Percentiles rank a stretch among this genome's conserved stretches.
Conservation (phyloP, 2,797 vertebrate genomes). For the Mergus octosetaceus region DNA sequence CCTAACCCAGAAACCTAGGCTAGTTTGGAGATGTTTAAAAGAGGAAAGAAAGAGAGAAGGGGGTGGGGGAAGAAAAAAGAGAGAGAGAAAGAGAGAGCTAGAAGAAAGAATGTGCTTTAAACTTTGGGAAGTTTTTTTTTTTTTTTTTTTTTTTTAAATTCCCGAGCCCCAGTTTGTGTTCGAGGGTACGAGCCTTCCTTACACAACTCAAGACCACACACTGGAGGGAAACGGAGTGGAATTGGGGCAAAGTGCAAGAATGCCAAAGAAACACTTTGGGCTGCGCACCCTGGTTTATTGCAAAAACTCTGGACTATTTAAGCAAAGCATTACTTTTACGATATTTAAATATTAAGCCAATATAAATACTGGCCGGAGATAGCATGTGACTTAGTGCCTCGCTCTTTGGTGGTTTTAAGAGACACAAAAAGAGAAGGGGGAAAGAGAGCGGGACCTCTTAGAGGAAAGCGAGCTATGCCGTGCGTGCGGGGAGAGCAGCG, state of each 20-base stretch:
- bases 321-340: conserved; percentile 59
- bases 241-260: conserved; percentile 75
- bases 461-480: background rate
- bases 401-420: background rate
- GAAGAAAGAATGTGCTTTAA: background rate
- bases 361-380: conserved; percentile 51
- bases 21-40: background rate
- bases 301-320: conserved; percentile 52
- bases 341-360: conserved; percentile 66
- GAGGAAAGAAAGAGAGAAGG: background rate
- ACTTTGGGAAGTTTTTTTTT: background rate
- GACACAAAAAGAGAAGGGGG: background rate
- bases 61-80: background rate
- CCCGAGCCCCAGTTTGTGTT: background rate
- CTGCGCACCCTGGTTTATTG: conserved; percentile 55
- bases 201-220: conserved; percentile 61
- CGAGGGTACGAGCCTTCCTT: conserved; percentile 26
- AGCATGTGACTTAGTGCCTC: conserved; percentile 41
- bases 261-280: conserved; percentile 52
- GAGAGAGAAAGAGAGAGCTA: background rate
- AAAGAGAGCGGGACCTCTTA: background rate
- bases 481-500: background rate
- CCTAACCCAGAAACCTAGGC: background rate
- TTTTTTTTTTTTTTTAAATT: background rate
- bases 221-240: conserved; percentile 36